A percentile compares a stretch with the other conserved stretches of the same genome.
Evolutionary conservation across 2,888 invertebrate genomes (phyloP).

Genomic region (Helobdella robusta): DNA sequence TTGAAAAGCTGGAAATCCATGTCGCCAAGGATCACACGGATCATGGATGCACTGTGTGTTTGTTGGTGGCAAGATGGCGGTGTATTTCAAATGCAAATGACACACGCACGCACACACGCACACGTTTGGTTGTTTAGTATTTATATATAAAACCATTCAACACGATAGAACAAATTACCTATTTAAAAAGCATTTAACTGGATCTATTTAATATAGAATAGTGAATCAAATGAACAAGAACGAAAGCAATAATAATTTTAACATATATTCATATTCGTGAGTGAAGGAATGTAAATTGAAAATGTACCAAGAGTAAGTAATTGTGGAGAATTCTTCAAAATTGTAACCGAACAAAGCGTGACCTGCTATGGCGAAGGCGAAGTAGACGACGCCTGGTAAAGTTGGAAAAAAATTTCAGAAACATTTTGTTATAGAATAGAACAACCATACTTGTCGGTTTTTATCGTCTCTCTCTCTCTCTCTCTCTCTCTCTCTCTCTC

Average conservation of each 20-base stretch:
- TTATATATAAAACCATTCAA: too few relatives aligned
- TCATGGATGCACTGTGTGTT: constrained; percentile 10
- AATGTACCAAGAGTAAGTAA: constrained; percentile 16
- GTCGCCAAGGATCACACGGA: constrained; percentile 19
- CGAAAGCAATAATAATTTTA: not conserved
- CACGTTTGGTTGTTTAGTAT: too few relatives aligned
- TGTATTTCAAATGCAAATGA: too few relatives aligned
- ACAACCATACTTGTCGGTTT: too few relatives aligned
- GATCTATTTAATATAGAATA: not conserved
- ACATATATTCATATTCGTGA: not conserved
- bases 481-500: too few relatives aligned
- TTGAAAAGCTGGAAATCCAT: constrained; percentile 9
- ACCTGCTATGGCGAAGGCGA: constrained; percentile 10
- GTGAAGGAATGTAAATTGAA: too few relatives aligned
- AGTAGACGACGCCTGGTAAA: constrained; percentile 6
- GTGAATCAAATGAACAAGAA: not conserved
- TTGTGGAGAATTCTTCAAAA: constrained; percentile 14
- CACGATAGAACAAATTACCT: not conserved
- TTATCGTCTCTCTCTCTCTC: too few relatives aligned
- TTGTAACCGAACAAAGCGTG: constrained; percentile 15
- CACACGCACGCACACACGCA: too few relatives aligned
- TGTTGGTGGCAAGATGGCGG: not conserved
- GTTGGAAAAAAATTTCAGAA: too few relatives aligned
- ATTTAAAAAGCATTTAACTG: not conserved
- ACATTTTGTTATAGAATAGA: too few relatives aligned